Evolutionary conservation across 2,888 invertebrate species (phyloP).

Genomic region (Idaea dimidiata): DNA sequence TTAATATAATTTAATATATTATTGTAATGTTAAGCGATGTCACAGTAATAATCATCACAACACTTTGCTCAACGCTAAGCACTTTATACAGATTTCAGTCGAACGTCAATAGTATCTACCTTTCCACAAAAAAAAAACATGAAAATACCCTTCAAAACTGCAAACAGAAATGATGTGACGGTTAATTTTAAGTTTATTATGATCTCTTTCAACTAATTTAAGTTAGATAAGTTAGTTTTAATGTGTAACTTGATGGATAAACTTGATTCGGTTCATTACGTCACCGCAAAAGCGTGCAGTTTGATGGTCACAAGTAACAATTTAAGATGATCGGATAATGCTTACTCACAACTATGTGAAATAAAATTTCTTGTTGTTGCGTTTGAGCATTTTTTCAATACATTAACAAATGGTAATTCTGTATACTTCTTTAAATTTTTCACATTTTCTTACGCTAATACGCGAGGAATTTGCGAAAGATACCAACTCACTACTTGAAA

Average conservation of each 20-base stretch:
- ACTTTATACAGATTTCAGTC: constrained; percentile 19
- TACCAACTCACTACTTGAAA: constrained; percentile 3
- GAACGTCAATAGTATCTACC: constrained; percentile 9
- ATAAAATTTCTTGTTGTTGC: constrained; percentile 58
- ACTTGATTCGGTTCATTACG: constrained; percentile 26
- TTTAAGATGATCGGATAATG: constrained; percentile 44
- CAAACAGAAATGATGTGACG: constrained; percentile 69
- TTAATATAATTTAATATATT: constrained; percentile 64
- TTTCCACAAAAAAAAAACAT: constrained; percentile 15
- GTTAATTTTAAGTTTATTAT: constrained; percentile 77
- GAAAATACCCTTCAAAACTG: constrained; percentile 18
- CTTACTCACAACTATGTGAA: constrained; percentile 41
- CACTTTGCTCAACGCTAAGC: constrained; percentile 43
- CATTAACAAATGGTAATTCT: constrained; percentile 34
- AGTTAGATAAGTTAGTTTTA: constrained; percentile 48
- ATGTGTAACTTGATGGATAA: constrained; percentile 20
- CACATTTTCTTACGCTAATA: constrained; percentile 37
- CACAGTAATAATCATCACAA: constrained; percentile 56
- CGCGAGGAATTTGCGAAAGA: constrained; percentile 40
- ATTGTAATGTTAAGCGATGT: constrained; percentile 41
- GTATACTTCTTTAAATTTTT: constrained; percentile 25
- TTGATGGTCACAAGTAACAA: constrained; percentile 44
- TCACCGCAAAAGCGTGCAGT: constrained; percentile 21
- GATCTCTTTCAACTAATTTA: constrained; percentile 77
- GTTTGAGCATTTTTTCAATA: constrained; percentile 50